Evolutionary conservation across 2,113 vertebrate genomes (phyloP), one percentile per base, ranked within the genome.

Genomic region (Equus przewalskii): DNA sequence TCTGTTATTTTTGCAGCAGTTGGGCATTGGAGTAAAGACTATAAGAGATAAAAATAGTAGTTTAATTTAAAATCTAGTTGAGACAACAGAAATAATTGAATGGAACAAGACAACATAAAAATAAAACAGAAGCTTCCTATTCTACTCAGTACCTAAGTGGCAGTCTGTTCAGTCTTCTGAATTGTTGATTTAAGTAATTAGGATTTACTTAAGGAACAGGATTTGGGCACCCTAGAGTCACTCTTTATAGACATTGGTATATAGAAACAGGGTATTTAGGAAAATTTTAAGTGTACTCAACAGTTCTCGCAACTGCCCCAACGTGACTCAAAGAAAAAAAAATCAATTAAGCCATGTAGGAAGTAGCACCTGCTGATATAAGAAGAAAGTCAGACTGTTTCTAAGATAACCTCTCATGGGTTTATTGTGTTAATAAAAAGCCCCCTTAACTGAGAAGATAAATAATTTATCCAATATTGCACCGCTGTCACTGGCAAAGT

Each of bases 171-270:
- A 92, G 60, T 81, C 65, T 62, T 89, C 54, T 51, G 90, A 86
- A 60, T 41, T 96, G 51, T 94, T 92, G 94, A 96, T 73, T 89
- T 80, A 92, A 89, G n/a, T 94, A 92, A 96, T 94, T 85, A 89
- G 30, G 19, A 33, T 97, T 96, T 87, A 81, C 56, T 93, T 93
- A 92, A 88, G 51, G 26, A 60, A 84, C 16, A 89, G 15, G 62
- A 83, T 60, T 80, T 81, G 62, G 44, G 19, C 4, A 72, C 76
- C 22, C 36, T 60, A 22, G 69, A 83, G 75, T 76, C 54, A 89
- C 16, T 65, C 19, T 36, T 83, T 51, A 36, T 65, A 65, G 54
- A 69, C 80, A 79, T 33, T 44, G 36, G 8, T 56, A 81, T 70
- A 76, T 33, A 94, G 72, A 78, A 51, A 76, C 5, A 82, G 1